phyloP scores from a whole-genome alignment of 2,113 vertebrate genomes.

The Tragelaphus strepsiceros region DNA sequence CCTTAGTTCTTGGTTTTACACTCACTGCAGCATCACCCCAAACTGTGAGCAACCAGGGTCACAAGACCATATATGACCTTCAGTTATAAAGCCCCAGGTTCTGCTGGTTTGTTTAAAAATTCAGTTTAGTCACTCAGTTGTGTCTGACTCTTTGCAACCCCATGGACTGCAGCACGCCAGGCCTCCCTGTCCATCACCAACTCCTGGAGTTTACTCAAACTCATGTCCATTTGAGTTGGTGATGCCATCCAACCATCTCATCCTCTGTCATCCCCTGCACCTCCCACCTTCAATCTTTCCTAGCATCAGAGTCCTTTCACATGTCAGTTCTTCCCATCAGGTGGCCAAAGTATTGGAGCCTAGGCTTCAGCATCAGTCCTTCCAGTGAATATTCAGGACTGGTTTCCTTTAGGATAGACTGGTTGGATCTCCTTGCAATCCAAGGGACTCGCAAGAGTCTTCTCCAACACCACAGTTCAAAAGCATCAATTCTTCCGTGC shows the following conservation, averaged over 20 bases:
- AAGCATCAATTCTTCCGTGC: not conserved
- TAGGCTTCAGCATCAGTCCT: not conserved
- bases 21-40: not conserved
- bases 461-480: not conserved
- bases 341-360: not conserved
- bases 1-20: not conserved
- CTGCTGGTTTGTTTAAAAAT: not conserved
- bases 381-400: not conserved
- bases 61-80: not conserved
- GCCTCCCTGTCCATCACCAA: not conserved
- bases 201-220: not conserved
- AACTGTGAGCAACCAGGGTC: not conserved
- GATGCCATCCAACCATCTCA: not conserved
- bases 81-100: not conserved
- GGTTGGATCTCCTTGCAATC: not conserved
- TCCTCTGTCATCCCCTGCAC: not conserved
- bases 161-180: not conserved
- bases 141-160: not conserved
- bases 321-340: not conserved
- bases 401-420: not conserved
- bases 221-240: not conserved
- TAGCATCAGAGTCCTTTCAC: not conserved
- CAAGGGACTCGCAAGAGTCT: not conserved
- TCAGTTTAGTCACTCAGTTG: not conserved
- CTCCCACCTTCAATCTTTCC: not conserved